Conservation (phyloP, 2,797 vertebrate species). For the Chromis chromis region DNA sequence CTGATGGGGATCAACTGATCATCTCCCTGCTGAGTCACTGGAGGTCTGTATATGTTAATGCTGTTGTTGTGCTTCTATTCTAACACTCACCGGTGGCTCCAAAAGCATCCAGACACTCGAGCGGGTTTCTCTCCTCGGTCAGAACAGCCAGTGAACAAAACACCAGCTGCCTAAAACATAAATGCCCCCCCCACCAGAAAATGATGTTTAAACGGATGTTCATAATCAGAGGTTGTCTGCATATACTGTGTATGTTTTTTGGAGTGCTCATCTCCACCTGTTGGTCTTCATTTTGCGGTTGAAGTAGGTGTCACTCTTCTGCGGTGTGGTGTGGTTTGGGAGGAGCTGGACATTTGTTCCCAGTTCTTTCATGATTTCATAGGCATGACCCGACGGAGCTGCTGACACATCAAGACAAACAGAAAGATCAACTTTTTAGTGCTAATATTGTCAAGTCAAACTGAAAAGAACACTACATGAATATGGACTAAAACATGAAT, state of each 20-base stretch:
- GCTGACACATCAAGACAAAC: background rate
- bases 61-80: too few relatives aligned
- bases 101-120: constrained; percentile 97
- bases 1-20: too few relatives aligned
- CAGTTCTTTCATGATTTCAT: constrained; percentile 92
- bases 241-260: background rate
- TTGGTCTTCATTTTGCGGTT: constrained; percentile 99
- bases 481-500: too few relatives aligned
- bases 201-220: background rate
- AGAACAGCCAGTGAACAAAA: constrained; percentile 93
- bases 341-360: constrained; percentile 95
- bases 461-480: too few relatives aligned
- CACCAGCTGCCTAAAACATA: constrained; percentile 90
- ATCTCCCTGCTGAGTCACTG: too few relatives aligned
- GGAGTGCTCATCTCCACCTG: constrained; percentile 75
- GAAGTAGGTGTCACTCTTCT: constrained; percentile 97
- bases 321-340: constrained; percentile 92
- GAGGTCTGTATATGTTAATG: too few relatives aligned
- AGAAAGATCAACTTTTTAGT: background rate
- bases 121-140: constrained; percentile 89
- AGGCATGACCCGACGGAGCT: constrained; percentile 81
- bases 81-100: constrained; percentile 91
- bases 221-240: too few relatives aligned
- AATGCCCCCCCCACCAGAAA: background rate
- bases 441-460: too few relatives aligned